Conservation (phyloP, 2,797 vertebrate genomes). For the Chaenodraco wilsoni region DNA sequence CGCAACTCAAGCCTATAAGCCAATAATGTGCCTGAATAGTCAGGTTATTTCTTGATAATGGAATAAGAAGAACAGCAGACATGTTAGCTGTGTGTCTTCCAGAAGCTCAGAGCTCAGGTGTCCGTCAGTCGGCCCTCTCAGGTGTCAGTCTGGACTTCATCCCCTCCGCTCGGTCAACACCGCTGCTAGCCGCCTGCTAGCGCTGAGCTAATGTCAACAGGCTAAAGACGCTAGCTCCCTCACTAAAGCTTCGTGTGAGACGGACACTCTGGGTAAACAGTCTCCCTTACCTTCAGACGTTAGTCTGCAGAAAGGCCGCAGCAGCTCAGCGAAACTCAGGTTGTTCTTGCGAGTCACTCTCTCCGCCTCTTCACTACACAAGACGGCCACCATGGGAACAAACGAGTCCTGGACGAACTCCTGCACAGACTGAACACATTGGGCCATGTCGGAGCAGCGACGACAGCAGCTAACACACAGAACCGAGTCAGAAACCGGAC, state of each 20-base stretch:
- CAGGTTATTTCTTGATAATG: background rate
- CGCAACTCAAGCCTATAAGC: constrained; percentile 11
- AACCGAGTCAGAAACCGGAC: constrained; percentile 11
- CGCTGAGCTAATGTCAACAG: constrained; percentile 19
- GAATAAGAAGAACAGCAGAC: background rate
- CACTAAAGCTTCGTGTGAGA: no score
- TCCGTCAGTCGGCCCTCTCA: constrained; percentile 36
- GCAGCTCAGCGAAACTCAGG: constrained; percentile 93
- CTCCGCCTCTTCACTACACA: constrained; percentile 96
- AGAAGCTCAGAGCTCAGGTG: constrained; percentile 26
- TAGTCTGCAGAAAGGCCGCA: constrained; percentile 95
- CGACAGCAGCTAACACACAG: constrained; percentile 20
- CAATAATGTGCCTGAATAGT: background rate
- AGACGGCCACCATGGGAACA: constrained; percentile 94
- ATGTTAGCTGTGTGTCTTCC: background rate
- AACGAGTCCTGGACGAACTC: constrained; percentile 98
- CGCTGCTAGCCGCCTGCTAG: constrained; percentile 40
- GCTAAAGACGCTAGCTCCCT: background rate
- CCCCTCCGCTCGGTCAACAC: constrained; percentile 38
- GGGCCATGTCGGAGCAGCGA: constrained; percentile 86
- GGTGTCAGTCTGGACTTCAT: constrained; percentile 25
- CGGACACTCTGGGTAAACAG: no score
- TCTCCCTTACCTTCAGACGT: constrained; percentile 91
- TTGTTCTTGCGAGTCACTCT: constrained; percentile 91
- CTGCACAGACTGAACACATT: constrained; percentile 94